Evolutionary conservation across 2,888 invertebrate genomes (phyloP).

Genomic region (Acleris laterana): DNA sequence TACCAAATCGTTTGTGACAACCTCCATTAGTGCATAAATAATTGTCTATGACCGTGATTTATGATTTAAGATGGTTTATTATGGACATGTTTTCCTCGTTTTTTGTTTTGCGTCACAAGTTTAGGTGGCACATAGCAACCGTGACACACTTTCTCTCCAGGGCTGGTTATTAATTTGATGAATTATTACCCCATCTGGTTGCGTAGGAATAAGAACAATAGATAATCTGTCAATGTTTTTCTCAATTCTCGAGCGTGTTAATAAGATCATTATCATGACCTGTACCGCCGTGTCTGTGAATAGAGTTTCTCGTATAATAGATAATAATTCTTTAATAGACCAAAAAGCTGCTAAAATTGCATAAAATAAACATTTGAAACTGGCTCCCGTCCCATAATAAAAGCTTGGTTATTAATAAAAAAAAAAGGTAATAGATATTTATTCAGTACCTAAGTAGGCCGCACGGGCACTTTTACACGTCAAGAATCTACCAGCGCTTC

Average conservation of each 20-base stretch:
- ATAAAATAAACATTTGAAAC: no score
- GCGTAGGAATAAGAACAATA: constrained; percentile 28
- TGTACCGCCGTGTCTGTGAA: neutral
- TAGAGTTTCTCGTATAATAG: no score
- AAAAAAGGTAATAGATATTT: no score
- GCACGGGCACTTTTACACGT: no score
- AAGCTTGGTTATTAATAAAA: no score
- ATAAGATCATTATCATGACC: constrained; percentile 14
- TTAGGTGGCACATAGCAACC: constrained; percentile 15
- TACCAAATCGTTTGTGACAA: neutral
- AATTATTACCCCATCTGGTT: constrained; percentile 15
- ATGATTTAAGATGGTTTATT: neutral
- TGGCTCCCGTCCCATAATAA: no score
- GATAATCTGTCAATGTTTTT: constrained; percentile 23
- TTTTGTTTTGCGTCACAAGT: constrained; percentile 14
- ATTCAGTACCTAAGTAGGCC: no score
- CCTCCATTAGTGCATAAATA: constrained; percentile 13
- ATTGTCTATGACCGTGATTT: constrained; percentile 16
- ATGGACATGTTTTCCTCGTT: constrained; percentile 4
- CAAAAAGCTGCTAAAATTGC: no score
- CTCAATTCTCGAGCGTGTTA: neutral
- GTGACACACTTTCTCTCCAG: constrained; percentile 36
- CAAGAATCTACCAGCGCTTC: no score
- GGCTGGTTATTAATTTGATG: constrained; percentile 27
- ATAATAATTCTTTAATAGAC: no score